phyloP scores from a whole-genome alignment of 2,888 invertebrate genomes.

The Gasteruption jaculator region DNA sequence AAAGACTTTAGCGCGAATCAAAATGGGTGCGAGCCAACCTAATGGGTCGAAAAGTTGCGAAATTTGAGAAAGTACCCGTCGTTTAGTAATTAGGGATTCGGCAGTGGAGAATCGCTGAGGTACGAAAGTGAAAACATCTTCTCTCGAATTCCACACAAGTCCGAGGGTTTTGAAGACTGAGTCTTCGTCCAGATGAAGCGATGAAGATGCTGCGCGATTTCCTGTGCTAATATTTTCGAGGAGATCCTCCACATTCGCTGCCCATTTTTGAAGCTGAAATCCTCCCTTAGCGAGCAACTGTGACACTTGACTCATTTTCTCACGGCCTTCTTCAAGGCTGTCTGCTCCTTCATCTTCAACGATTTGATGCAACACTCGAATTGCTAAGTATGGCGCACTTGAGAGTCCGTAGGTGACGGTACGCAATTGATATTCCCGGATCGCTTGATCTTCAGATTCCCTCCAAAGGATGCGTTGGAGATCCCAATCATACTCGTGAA shows the following conservation, averaged over 20 bases:
- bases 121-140: constrained; percentile 4
- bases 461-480: constrained; percentile 43
- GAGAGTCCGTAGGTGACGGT: constrained; percentile 15
- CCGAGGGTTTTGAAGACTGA: constrained; percentile 11
- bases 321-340: not conserved
- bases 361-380: constrained; percentile 10
- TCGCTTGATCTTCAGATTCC: constrained; percentile 18
- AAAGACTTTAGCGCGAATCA: constrained; percentile 10
- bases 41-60: constrained; percentile 19
- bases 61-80: constrained; percentile 13
- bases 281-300: constrained; percentile 8
- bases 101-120: constrained; percentile 1
- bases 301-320: constrained; percentile 8
- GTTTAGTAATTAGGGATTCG: constrained; percentile 10
- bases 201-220: not conserved
- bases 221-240: not conserved
- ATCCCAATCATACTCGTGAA: constrained; percentile 28
- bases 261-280: constrained; percentile 14
- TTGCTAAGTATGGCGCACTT: constrained; percentile 13
- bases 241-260: constrained; percentile 4
- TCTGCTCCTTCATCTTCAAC: constrained; percentile 8
- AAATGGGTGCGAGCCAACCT: constrained; percentile 14
- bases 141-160: not conserved
- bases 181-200: not conserved
- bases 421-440: constrained; percentile 10